Conservation (phyloP, 1,140 invertebrate genomes). For the Drosophila parabipectinata region DNA sequence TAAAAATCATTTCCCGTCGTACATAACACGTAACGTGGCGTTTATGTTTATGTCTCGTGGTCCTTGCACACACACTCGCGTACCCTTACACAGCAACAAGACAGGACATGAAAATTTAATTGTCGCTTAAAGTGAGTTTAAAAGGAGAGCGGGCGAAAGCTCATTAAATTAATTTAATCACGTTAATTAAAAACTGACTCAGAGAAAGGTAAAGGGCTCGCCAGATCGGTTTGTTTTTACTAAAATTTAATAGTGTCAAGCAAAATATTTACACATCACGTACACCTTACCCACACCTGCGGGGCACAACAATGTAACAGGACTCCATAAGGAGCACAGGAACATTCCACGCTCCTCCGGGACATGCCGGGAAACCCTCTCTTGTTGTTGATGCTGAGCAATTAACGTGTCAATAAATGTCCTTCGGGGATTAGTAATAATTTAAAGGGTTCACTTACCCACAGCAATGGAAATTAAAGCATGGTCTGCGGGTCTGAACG, state of each 20-base stretch:
- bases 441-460: constrained; percentile 22
- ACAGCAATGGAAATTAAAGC: background rate
- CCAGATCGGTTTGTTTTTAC: constrained; percentile 55
- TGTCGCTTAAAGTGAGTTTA: constrained; percentile 69
- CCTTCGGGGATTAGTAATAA: constrained; percentile 42
- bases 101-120: constrained; percentile 70
- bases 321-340: constrained; percentile 19
- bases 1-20: constrained; percentile 77
- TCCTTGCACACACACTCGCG: constrained; percentile 21
- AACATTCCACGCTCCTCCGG: background rate
- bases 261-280: constrained; percentile 71
- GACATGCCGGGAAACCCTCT: constrained; percentile 9
- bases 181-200: constrained; percentile 68
- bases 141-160: constrained; percentile 27
- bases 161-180: constrained; percentile 80
- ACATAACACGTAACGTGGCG: constrained; percentile 73
- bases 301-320: constrained; percentile 19
- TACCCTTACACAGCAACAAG: background rate
- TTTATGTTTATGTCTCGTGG: constrained; percentile 72
- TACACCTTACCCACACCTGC: constrained; percentile 55
- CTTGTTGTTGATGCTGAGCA: constrained; percentile 37
- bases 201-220: background rate
- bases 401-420: constrained; percentile 57
- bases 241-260: constrained; percentile 66
- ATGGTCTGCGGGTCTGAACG: background rate